Evolutionary conservation across 1,140 invertebrate species (phyloP).

Genomic region (Rhagoletis zephyria): DNA sequence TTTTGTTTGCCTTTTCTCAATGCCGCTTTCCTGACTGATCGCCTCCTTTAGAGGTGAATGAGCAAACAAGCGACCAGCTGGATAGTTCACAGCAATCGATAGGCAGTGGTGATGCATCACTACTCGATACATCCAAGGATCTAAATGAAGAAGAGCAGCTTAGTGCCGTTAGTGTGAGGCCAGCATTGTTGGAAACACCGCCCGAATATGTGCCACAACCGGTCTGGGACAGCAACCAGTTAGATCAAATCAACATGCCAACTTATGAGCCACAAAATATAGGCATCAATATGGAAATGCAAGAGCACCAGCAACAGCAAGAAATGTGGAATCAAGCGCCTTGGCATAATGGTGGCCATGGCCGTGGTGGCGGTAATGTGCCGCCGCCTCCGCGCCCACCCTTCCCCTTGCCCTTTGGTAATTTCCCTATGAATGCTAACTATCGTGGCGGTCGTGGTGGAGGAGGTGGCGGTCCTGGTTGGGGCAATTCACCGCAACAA

Average conservation of each 20-base stretch:
- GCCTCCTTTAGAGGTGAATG: conserved; percentile 61
- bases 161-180: conserved; percentile 55
- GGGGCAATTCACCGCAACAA: conserved; percentile 58
- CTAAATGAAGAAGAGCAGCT: not conserved
- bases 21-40: too few species aligned
- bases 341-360: conserved; percentile 55
- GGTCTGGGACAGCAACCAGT: conserved; percentile 62
- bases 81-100: conserved; percentile 18
- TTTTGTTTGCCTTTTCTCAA: not conserved
- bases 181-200: conserved; percentile 68
- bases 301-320: conserved; percentile 59
- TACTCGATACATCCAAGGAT: not conserved
- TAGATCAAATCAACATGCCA: conserved; percentile 21
- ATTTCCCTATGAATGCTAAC: conserved; percentile 59
- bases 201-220: conserved; percentile 62
- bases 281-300: conserved; percentile 58
- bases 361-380: conserved; percentile 56
- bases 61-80: conserved; percentile 52
- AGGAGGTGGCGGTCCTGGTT: conserved; percentile 48
- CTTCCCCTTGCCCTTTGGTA: conserved; percentile 60
- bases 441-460: conserved; percentile 60
- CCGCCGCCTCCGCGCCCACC: conserved; percentile 64
- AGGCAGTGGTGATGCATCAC: conserved; percentile 6
- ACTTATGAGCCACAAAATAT: conserved; percentile 39
- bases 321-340: conserved; percentile 56